A percentile compares a stretch with the other conserved stretches of the same genome.
Evolutionary conservation across 2,113 vertebrate genomes (phyloP).

Genomic region (Hoplias malabaricus): DNA sequence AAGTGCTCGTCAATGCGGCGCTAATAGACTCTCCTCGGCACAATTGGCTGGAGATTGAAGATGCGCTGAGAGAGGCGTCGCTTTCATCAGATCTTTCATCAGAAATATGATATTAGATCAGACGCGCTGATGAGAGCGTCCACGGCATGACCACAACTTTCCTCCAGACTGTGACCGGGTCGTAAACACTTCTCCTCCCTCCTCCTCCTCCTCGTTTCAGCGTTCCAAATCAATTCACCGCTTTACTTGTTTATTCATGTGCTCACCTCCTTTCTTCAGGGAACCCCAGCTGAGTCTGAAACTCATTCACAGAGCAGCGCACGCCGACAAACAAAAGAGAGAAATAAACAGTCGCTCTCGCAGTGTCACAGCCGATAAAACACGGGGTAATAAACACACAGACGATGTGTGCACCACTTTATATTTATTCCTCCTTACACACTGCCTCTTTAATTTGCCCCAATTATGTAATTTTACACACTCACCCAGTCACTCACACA

Average conservation of each 20-base stretch:
- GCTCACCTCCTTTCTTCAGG: neutral
- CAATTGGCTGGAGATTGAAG: slow-evolving; percentile 37
- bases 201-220: neutral
- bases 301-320: neutral
- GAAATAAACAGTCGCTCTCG: neutral
- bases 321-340: neutral
- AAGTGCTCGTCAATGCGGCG: slow-evolving; percentile 19
- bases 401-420: too few relatives aligned
- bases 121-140: neutral
- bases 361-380: neutral
- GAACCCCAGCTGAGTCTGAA: neutral
- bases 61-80: neutral
- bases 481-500: too few relatives aligned
- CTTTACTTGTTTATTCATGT: neutral
- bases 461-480: too few relatives aligned
- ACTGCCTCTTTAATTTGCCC: too few relatives aligned
- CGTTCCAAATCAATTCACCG: neutral
- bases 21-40: slow-evolving; percentile 19
- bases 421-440: too few relatives aligned
- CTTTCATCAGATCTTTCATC: slow-evolving; percentile 29
- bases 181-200: neutral
- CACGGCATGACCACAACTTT: neutral
- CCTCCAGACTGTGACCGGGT: neutral
- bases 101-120: neutral
- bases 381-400: neutral